Percentiles rank a stretch among this genome's conserved stretches.
phyloP scores from a whole-genome alignment of 2,797 vertebrate species.

The Fistularia commersonii region DNA sequence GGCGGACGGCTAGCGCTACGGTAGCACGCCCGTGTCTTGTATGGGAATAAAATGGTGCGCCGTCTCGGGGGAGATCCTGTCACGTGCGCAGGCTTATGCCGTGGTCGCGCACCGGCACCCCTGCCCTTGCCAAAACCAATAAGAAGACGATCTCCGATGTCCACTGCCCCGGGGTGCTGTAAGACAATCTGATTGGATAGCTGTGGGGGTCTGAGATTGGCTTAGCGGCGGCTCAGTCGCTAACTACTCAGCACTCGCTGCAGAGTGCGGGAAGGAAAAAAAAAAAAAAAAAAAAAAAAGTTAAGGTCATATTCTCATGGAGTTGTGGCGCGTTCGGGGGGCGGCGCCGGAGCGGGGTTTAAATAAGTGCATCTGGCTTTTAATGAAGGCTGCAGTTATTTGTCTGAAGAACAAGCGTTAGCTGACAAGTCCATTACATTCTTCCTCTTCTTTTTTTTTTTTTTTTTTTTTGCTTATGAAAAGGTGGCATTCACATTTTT shows the following conservation, averaged over 20 bases:
- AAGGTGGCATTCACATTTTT: slow-evolving; percentile 69
- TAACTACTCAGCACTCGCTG: slow-evolving; percentile 38
- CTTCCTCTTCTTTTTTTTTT: slow-evolving; percentile 27
- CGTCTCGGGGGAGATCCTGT: slow-evolving; percentile 13
- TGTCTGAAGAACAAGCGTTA: slow-evolving; percentile 59
- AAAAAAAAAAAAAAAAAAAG: no score
- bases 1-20: no score
- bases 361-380: neutral
- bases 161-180: slow-evolving; percentile 60
- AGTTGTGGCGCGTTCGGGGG: slow-evolving; percentile 33
- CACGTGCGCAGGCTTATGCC: slow-evolving; percentile 46
- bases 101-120: slow-evolving; percentile 48
- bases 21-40: slow-evolving; percentile 7
- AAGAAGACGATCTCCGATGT: slow-evolving; percentile 60
- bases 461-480: slow-evolving; percentile 51
- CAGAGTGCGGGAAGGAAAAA: slow-evolving; percentile 17
- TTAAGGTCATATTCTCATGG: slow-evolving; percentile 56
- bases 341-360: neutral
- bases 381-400: slow-evolving; percentile 26
- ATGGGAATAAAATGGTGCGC: slow-evolving; percentile 12
- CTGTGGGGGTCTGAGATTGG: slow-evolving; percentile 62
- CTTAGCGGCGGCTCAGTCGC: slow-evolving; percentile 51
- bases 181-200: slow-evolving; percentile 71
- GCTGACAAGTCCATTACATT: slow-evolving; percentile 60
- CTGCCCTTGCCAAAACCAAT: slow-evolving; percentile 56